Percentiles rank a stretch among this genome's conserved stretches.
These are phyloP conservation scores for Mobula hypostoma DNA, from an alignment of 2,113 vertebrate genomes.

Conservation along the genomic window DNA sequence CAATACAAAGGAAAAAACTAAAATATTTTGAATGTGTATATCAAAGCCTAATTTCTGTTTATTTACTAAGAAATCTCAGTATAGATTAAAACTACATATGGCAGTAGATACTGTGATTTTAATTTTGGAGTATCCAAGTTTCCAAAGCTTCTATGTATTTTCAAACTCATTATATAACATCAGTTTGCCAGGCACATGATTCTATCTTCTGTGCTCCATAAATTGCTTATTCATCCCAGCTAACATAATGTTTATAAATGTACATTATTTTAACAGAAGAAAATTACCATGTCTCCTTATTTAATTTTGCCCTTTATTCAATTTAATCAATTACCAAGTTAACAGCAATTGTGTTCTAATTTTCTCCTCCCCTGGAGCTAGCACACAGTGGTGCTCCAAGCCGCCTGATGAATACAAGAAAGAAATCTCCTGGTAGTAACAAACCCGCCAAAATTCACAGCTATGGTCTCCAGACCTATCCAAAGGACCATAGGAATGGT, in stretches of 20 bases:
- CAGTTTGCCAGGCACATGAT: background rate
- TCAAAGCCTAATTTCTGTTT: slow-evolving; percentile 12
- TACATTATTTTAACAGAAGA: background rate
- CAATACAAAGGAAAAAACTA: background rate
- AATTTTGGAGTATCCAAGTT: background rate
- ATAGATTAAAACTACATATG: background rate
- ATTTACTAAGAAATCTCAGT: background rate
- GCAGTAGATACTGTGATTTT: background rate
- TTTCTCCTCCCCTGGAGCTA: background rate
- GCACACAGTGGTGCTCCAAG: background rate
- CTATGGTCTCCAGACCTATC: background rate
- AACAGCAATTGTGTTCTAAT: background rate
- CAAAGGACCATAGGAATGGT: background rate
- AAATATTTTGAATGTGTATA: background rate
- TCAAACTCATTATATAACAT: background rate
- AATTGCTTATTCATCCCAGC: background rate
- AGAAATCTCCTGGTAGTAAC: background rate
- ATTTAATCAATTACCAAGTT: background rate
- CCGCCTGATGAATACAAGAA: background rate
- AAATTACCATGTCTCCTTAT: background rate
- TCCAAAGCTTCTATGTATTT: background rate
- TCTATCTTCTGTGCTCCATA: background rate
- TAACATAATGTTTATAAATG: background rate
- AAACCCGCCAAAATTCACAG: background rate
- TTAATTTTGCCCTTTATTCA: slow-evolving; percentile 20